Evolutionary conservation across 2,797 vertebrate genomes (phyloP).

Genomic region (Taeniopygia guttata): DNA sequence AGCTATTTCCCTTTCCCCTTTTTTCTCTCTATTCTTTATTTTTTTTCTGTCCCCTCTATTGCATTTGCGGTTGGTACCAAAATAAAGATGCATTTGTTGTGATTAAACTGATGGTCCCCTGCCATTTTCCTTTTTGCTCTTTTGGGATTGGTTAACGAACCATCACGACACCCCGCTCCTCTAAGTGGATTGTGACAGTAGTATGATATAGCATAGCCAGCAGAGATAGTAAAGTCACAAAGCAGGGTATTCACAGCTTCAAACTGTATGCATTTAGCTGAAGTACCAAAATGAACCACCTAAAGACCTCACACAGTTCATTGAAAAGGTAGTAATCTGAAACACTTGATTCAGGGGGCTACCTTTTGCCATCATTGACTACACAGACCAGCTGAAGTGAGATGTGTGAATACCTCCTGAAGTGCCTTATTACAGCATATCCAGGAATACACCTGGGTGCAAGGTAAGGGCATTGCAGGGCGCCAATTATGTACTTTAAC

Average conservation of each 20-base stretch:
- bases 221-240: neutral
- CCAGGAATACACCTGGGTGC: neutral
- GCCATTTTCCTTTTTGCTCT: no score
- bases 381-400: neutral
- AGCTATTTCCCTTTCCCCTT: no score
- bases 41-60: no score
- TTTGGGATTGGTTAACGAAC: no score
- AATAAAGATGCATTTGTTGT: no score
- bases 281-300: neutral
- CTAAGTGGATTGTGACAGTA: neutral
- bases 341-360: neutral
- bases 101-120: no score
- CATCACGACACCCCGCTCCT: no score
- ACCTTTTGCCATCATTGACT: neutral
- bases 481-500: neutral
- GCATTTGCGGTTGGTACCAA: no score
- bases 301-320: neutral
- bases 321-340: neutral
- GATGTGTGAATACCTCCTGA: neutral
- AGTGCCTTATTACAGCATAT: neutral
- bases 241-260: neutral
- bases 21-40: no score
- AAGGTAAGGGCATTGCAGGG: neutral
- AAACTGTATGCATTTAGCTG: neutral
- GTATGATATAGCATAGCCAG: neutral